Evolutionary conservation across 2,888 invertebrate species (phyloP).

Genomic region (Drosophila paucipuncta): DNA sequence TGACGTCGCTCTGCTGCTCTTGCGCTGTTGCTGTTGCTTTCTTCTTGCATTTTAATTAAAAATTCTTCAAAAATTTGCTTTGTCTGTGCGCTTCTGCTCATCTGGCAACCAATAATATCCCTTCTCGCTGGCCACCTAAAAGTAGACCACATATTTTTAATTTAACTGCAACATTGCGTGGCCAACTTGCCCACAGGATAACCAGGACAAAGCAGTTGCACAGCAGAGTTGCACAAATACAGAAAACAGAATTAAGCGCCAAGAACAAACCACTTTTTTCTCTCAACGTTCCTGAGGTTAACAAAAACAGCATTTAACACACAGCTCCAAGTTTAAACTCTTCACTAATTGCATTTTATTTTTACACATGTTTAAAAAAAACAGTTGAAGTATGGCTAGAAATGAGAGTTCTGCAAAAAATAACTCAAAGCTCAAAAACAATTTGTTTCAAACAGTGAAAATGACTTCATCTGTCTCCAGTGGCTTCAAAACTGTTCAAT

Average conservation of each 20-base stretch:
- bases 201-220: conserved; percentile 23
- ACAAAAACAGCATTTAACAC: not conserved
- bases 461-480: not conserved
- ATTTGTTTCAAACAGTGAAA: not conserved
- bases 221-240: conserved; percentile 7
- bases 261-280: conserved; percentile 2
- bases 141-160: conserved; percentile 79
- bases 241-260: not conserved
- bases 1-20: conserved; percentile 34
- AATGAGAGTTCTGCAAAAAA: not conserved
- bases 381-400: not conserved
- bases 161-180: conserved; percentile 55
- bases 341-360: not conserved
- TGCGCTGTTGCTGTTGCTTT: conserved; percentile 16
- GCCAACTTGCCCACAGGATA: conserved; percentile 22
- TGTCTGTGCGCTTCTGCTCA: conserved; percentile 57
- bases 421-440: not conserved
- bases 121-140: conserved; percentile 66
- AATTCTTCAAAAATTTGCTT: conserved; percentile 74
- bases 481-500: not conserved
- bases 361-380: not conserved
- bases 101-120: conserved; percentile 66
- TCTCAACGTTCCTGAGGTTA: not conserved
- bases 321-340: not conserved
- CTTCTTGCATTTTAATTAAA: conserved; percentile 73